Percentiles rank a stretch among this genome's conserved stretches.
Evolutionary conservation across 2,888 invertebrate species (phyloP).

Genomic region (Falcaria lacertinaria): DNA sequence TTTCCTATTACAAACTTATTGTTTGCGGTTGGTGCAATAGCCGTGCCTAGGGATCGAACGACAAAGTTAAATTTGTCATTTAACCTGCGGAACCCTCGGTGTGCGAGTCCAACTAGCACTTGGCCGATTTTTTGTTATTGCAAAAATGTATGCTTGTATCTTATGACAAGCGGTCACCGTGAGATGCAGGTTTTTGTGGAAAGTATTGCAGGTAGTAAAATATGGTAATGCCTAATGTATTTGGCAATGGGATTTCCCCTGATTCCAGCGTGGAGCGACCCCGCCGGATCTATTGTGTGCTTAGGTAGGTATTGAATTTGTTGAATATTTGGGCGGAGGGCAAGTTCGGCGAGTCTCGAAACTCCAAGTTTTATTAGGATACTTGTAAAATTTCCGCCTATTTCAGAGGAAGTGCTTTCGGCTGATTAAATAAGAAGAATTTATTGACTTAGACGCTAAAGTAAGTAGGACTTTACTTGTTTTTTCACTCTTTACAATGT

Average conservation of each 20-base stretch:
- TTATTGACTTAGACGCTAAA: constrained; percentile 63
- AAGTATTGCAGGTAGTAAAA: too few species aligned
- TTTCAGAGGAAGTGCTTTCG: constrained; percentile 66
- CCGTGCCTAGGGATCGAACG: too few species aligned
- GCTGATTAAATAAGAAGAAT: constrained; percentile 76
- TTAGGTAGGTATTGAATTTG: constrained; percentile 54
- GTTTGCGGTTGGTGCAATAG: too few species aligned
- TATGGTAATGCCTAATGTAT: too few species aligned
- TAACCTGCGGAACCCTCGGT: too few species aligned
- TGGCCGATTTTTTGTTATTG: too few species aligned
- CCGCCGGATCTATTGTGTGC: constrained; percentile 1
- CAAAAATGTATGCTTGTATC: too few species aligned
- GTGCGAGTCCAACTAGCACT: too few species aligned
- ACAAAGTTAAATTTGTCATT: too few species aligned
- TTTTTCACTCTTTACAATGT: constrained; percentile 21
- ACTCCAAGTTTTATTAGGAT: constrained; percentile 77
- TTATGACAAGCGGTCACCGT: too few species aligned
- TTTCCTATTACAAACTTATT: too few species aligned
- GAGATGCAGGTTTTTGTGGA: too few species aligned
- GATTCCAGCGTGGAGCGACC: not conserved
- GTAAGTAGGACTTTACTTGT: constrained; percentile 32
- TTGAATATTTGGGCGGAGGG: constrained; percentile 56
- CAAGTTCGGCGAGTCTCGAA: constrained; percentile 50
- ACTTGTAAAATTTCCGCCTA: constrained; percentile 76
- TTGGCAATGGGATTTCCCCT: not conserved